Conservation (phyloP, 2,797 vertebrate species). For the Arctocebus calabarensis region DNA sequence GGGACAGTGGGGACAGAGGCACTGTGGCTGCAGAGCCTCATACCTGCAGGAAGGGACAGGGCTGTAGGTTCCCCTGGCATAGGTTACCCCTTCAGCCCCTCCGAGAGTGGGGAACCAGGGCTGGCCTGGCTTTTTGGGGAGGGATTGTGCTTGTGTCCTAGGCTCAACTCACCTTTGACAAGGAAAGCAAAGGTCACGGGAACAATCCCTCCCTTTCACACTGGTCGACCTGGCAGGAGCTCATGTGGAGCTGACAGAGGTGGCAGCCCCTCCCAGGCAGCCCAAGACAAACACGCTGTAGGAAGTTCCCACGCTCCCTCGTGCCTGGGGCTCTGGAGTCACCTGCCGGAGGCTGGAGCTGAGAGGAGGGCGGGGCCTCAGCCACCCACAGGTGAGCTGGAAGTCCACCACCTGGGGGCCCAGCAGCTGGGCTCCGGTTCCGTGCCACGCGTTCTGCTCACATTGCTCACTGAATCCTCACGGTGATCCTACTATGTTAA, state of each 20-base stretch:
- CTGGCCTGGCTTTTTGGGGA: not conserved
- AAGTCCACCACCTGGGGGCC: not conserved
- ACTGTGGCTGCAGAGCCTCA: rapidly evolving
- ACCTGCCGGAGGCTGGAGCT: not conserved
- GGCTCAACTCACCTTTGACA: conserved; percentile 62
- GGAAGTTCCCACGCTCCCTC: conserved; percentile 81
- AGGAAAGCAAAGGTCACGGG: conserved; percentile 74
- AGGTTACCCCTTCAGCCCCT: not conserved
- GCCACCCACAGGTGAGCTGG: not conserved
- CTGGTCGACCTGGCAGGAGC: conserved; percentile 53
- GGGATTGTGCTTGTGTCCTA: not conserved
- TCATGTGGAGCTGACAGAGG: conserved; percentile 44
- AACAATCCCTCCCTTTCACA: conserved; percentile 76
- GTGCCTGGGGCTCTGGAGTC: not conserved
- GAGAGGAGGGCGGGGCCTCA: not conserved
- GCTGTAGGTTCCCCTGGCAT: not conserved
- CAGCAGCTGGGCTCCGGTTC: not conserved
- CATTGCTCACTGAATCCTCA: rapidly evolving
- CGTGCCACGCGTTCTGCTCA: rapidly evolving
- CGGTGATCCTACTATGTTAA: no score
- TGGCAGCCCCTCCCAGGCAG: conserved; percentile 50
- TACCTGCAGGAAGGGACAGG: not conserved
- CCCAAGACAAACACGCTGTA: conserved; percentile 76
- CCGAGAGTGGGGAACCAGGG: no score
- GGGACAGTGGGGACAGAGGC: not conserved